Evolutionary conservation across 2,888 invertebrate genomes (phyloP).

Genomic region (Heliconius cydno): DNA sequence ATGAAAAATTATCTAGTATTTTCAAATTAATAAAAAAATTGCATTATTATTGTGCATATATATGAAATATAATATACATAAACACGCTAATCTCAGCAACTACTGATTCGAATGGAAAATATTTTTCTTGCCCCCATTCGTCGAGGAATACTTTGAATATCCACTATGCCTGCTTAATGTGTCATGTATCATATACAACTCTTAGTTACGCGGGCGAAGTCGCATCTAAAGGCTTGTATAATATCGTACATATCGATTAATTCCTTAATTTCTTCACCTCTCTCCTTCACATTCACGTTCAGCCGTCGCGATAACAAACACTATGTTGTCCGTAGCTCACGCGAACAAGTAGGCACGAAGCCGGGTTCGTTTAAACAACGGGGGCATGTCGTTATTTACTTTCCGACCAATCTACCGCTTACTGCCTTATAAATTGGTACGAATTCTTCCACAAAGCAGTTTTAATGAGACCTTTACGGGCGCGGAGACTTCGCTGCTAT

Average conservation of each 20-base stretch:
- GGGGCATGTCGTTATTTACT: slow-evolving; percentile 74
- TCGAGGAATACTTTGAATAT: too few species aligned
- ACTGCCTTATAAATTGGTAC: slow-evolving; percentile 77
- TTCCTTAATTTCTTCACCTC: slow-evolving; percentile 31
- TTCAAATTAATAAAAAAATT: too few species aligned
- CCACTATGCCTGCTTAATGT: too few species aligned
- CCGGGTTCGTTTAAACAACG: slow-evolving; percentile 65
- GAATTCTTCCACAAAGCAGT: slow-evolving; percentile 79
- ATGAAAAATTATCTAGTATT: too few species aligned
- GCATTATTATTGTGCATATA: too few species aligned
- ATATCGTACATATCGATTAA: not conserved
- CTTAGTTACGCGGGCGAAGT: too few species aligned
- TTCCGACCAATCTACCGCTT: slow-evolving; percentile 68
- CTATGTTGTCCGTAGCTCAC: slow-evolving; percentile 35
- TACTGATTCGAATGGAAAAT: too few species aligned
- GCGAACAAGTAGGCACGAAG: slow-evolving; percentile 50
- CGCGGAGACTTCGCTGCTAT: slow-evolving; percentile 78
- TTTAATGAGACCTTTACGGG: slow-evolving; percentile 81
- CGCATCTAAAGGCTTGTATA: not conserved
- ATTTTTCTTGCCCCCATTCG: too few species aligned
- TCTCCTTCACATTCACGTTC: slow-evolving; percentile 33
- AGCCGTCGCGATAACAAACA: slow-evolving; percentile 41
- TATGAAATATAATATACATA: too few species aligned
- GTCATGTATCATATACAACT: too few species aligned
- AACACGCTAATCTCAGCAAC: too few species aligned